Base-by-base conservation (phyloP, 2,113 vertebrate species). In the Salvator merianae region DNA sequence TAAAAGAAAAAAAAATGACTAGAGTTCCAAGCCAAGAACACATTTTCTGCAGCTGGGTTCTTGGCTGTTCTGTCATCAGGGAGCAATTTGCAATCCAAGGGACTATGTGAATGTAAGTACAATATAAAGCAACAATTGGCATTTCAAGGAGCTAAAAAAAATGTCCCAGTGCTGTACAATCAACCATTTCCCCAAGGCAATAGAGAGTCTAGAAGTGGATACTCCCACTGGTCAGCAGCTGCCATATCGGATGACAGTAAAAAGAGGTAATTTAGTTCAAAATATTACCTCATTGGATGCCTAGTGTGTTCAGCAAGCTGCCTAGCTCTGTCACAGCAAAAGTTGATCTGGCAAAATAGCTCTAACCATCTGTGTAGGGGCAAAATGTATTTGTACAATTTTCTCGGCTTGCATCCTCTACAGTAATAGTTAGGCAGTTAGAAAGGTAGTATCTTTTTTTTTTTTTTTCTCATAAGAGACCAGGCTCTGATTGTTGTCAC, bases 181-280 rank as follows among this genome's bases (percentile, higher is more conserved):
- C 84, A 92, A 85, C 88, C 32, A 26, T 82, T 81, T 88, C 69
- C 79, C 75, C 88, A 62, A 74, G 76, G 70, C 81, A 87, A 87
- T 59, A 69, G 16, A 6, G 0, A 16, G 16, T 86, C 87, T 74
- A 82, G 81, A 16, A 0, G n/a, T 76, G 36, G 80, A 40, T 55
- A 28, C 73, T 91, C 79, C 82, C 83, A 87, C 26, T 70, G 47
- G n/a, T 72, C 26, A 72, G 81, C 69, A 59, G 0, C 20, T 2
- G 68, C 22, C 53, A 75, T 26, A 77, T 28, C 24, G 4, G 38
- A 81, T 77, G 82, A 90, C 20, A 40, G 80, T 68, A 62, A 0
- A 18, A 88, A 72, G 69, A 66, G 0, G 84, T 86, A 86, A 89
- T 87, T 78, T 68, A 65, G 91, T 91, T 91, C 36, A 40, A 77